Evolutionary conservation across 2,113 vertebrate species (phyloP).

Genomic region (Ceratotherium simum): DNA sequence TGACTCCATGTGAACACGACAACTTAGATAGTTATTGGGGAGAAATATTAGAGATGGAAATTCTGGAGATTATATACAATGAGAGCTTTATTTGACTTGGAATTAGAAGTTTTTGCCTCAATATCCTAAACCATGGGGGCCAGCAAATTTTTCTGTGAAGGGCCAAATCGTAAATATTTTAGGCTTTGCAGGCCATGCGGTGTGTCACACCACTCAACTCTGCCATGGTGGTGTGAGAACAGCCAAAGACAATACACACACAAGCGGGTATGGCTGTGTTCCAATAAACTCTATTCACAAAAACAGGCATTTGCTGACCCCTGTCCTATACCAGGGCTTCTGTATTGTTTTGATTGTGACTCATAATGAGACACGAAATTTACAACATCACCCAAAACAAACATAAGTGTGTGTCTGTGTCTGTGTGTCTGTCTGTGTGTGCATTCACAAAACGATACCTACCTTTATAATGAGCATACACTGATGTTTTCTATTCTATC

Average conservation of each 20-base stretch:
- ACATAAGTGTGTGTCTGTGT: not conserved
- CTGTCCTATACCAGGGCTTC: not conserved
- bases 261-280: not conserved
- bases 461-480: not conserved
- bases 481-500: not conserved
- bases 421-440: not conserved
- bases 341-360: slow-evolving; percentile 18
- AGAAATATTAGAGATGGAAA: slow-evolving; percentile 8
- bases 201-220: not conserved
- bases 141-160: not conserved
- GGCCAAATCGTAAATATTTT: not conserved
- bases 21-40: not conserved
- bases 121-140: not conserved
- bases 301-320: not conserved
- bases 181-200: not conserved
- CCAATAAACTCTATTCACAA: not conserved
- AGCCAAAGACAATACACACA: not conserved
- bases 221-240: not conserved
- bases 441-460: not conserved
- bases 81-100: slow-evolving; percentile 45
- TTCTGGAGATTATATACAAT: slow-evolving; percentile 25
- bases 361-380: not conserved
- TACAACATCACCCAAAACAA: not conserved
- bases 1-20: not conserved
- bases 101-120: not conserved